Base-by-base conservation (phyloP, 2,113 vertebrate species). In the Micronycteris hirsuta region DNA sequence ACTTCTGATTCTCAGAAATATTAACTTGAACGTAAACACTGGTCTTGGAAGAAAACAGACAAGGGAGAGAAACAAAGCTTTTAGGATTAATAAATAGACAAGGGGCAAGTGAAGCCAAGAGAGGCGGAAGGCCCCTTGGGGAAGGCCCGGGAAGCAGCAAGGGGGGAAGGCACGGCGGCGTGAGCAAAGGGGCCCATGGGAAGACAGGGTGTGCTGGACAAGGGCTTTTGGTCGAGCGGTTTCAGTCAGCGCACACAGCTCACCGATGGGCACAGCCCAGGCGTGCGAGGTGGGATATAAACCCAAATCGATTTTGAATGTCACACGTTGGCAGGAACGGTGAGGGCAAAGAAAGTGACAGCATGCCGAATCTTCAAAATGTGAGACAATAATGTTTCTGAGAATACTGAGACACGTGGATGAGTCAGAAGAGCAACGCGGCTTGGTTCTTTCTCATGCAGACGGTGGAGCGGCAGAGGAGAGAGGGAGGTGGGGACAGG, bases 1-100 rank as follows among this genome's bases (percentile, higher is more conserved):
- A 76, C 31, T 89, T 82, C 78, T 38, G 43, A 8, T 28, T 63
- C 52, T 67, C 49, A 77, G 88, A 73, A 78, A 67, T 10, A 76
- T 43, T 86, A 54, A 73, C 49, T 49, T 83, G 28, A 78, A 74
- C 14, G 73, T 26, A 24, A 80, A 84, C 2, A 10, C 45, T 41
- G 33, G 58, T 28, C 43, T 96, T 96, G 31, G 41, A 90, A 95
- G 94, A 85, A 85, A 89, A 92, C 3, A 2, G 22, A 80, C 38
- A 49, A 54, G 33, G 70, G 87, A 87, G n/a, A 52, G 41, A 90
- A 80, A 73, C 47, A 26, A 91, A 88, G 61, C 36, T 45, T 85
- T 88, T 6, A 78, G 77, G 73, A 49, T 77, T 85, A 61, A 93
- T 43, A 61, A 45, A 31, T 13, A 20, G 61, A 76, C 38, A 67